phyloP scores from a whole-genome alignment of 1,140 invertebrate species.

The Coboldia fuscipes region DNA sequence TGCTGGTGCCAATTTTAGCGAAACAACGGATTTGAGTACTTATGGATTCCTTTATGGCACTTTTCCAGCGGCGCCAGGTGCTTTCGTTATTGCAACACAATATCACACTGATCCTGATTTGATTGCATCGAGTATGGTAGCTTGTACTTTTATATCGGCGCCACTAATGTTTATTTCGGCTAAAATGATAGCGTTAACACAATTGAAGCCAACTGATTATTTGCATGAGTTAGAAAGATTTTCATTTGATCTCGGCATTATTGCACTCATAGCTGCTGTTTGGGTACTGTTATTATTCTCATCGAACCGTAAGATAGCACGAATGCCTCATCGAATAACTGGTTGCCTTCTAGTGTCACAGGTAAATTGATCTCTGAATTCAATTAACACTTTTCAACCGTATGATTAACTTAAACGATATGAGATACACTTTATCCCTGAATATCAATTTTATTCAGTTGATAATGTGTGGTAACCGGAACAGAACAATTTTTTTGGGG shows the following conservation, averaged over 20 bases:
- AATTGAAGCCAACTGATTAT: conserved; percentile 41
- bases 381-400: too few species aligned
- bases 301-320: conserved; percentile 50
- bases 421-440: too few species aligned
- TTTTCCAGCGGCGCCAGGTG: conserved; percentile 82
- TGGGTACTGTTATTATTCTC: conserved; percentile 62
- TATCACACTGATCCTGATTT: conserved; percentile 73
- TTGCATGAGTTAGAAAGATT: conserved; percentile 53
- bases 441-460: too few species aligned
- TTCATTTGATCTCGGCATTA: conserved; percentile 62
- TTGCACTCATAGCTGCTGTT: conserved; percentile 46
- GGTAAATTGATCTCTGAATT: conserved; percentile 29
- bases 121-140: conserved; percentile 79
- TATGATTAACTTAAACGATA: too few species aligned
- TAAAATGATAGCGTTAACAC: conserved; percentile 66
- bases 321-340: conserved; percentile 65
- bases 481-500: too few species aligned
- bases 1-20: conserved; percentile 38
- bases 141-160: conserved; percentile 80
- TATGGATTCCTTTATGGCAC: conserved; percentile 94
- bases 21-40: conserved; percentile 62
- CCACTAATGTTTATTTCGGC: conserved; percentile 90
- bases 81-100: conserved; percentile 81
- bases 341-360: conserved; percentile 58
- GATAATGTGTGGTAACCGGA: too few species aligned